A percentile compares a stretch with the other conserved stretches of the same genome.
phyloP scores from a whole-genome alignment of 2,888 invertebrate genomes.

The Tetragonisca angustula region DNA sequence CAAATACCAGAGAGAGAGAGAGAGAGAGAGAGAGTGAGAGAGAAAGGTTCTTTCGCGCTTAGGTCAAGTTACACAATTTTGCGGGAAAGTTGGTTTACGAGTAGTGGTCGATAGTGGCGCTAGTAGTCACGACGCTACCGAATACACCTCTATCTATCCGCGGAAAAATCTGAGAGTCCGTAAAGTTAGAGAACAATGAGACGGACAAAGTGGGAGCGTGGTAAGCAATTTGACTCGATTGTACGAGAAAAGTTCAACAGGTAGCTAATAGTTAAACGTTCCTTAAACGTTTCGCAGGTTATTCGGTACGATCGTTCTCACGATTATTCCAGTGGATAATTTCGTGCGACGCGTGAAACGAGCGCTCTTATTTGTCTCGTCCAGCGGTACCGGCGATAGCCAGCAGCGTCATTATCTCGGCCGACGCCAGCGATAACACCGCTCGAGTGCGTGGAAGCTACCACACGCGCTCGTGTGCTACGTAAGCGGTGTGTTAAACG shows the following conservation, averaged over 20 bases:
- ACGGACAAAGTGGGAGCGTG: background rate
- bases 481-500: conserved; percentile 1
- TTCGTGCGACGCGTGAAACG: conserved; percentile 11
- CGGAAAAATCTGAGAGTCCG: too few species aligned
- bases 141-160: too few species aligned
- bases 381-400: conserved; percentile 31
- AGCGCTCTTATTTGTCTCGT: conserved; percentile 34
- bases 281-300: background rate
- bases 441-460: conserved; percentile 19
- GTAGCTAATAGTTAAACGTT: background rate
- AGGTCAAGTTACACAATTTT: background rate
- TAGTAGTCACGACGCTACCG: background rate
- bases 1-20: too few species aligned
- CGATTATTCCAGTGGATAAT: conserved; percentile 2
- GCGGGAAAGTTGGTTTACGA: background rate
- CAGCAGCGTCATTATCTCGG: conserved; percentile 45
- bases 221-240: background rate
- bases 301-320: background rate
- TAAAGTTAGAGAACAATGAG: too few species aligned
- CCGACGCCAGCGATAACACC: conserved; percentile 38
- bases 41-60: background rate
- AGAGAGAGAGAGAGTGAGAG: too few species aligned
- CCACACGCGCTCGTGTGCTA: background rate
- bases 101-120: background rate
- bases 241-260: background rate